Base-by-base conservation (phyloP, 2,797 vertebrate genomes). In the Clarias laeviceps region DNA sequence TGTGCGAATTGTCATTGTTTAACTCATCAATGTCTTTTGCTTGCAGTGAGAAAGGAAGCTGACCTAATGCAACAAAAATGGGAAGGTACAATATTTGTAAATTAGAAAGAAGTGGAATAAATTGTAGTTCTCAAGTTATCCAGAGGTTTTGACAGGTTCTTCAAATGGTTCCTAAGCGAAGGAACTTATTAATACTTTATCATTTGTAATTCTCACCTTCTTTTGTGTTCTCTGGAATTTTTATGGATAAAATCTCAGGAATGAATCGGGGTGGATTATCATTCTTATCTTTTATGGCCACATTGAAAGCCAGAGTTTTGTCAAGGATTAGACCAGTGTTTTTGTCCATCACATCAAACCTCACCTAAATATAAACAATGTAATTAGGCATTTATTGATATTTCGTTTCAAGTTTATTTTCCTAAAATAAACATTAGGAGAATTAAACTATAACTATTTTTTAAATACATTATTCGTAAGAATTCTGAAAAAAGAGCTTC, bases 251-350 rank as follows among this genome's bases (percentile, higher is more conserved):
- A 34, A 29, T 3, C 4, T 85, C 0, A 0, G 70, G 0, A 0
- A 0, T 0, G 89, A 97, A 97, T 9, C 0, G 8, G 0, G 97
- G 97, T 0, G 90, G 0, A 0, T 97, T 97, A 89, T 97, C 96
- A 74, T 98, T 98, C 82, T 95, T 89, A 78, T 98, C 97, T 6
- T 85, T 85, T 87, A 98, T 69, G 7, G 91, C 91, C 8, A 97
- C 87, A 22, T 93, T 91, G 93, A 98, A 96, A 68, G 95, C 86
- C 1, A 98, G 91, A 8, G 94, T 91, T 27, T 0, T 89, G 90
- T 97, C 96, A 32, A 96, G 3, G 1, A 0, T 0, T 0, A 0
- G 0, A 0, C 15, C n/a, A 0, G 88, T 93, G 0, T 0, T 0
- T 87, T 1, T 87, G 70, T 92, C 9, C 0, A 73, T n/a, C 40